Base-by-base conservation (phyloP, 2,888 invertebrate species). In the Lasioglossum pauxillum region DNA sequence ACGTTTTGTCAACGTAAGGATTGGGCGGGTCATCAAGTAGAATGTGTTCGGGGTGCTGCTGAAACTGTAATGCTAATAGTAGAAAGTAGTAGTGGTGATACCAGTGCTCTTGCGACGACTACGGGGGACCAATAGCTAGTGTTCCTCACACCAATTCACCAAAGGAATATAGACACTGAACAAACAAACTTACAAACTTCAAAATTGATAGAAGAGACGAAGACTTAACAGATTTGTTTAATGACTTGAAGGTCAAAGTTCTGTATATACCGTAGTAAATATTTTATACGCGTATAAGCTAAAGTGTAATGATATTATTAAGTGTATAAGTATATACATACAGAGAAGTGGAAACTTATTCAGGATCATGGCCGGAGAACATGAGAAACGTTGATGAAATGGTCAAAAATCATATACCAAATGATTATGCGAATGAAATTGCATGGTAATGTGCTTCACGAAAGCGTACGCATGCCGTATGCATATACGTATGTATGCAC, bases 1-100 rank as follows among this genome's bases (percentile, higher is more conserved):
- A 98, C 97, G 5, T 98, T 98, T 95, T 98, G 98, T 95, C 98
- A 98, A 95, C 97, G 98, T 89, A 98, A 98, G 95, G 98, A 98
- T 95, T 98, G 98, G 98, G 97, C 97, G 27, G 96, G 97, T 64
- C 98, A 98, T 95, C 98, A 98, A 95, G 97, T 98, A 85, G 98
- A 98, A 95, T 98, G 98, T 94, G 97, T 98, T 67, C 96, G 98
- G 84, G 97, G 97, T 57, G 97, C 97, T 44, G 96, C 97, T 0
- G 97, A 98, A 95, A 98, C 98, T 78, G 98, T 98, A 88, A 98
- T 98, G 98, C 96, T 98, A 73, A 97, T 98, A 89, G 98, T 98
- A 27, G 98, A 98, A 95, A 98, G 98, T 86, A 94, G 94, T 83
- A 93, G 92, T 49, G 92, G 92, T 19, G 94, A 95, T 49, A 90